These are phyloP conservation scores for Cremastinae sp. DNA, from an alignment of 2,888 invertebrate species.

Conservation along the genomic window DNA sequence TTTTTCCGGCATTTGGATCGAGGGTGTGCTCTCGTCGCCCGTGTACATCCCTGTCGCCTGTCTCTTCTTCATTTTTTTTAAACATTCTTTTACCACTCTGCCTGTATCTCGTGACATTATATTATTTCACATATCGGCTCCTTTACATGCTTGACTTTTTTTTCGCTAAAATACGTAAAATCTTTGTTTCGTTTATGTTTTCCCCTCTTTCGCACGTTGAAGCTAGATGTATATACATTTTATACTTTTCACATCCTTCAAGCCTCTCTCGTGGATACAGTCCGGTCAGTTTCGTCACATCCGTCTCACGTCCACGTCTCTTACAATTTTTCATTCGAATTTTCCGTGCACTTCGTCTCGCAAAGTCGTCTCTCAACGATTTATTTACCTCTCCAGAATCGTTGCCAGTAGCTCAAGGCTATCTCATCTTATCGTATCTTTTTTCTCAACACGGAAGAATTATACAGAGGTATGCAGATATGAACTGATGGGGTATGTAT, in stretches of 20 bases:
- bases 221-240: conserved; percentile 27
- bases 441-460: conserved; percentile 56
- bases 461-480: conserved; percentile 71
- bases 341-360: conserved; percentile 3
- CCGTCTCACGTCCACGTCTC: conserved; percentile 18
- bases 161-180: conserved; percentile 22
- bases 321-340: conserved; percentile 8
- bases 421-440: conserved; percentile 2
- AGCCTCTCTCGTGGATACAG: conserved; percentile 21
- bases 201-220: conserved; percentile 31
- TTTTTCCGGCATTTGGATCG: conserved; percentile 47
- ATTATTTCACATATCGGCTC: conserved; percentile 13
- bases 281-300: conserved; percentile 19
- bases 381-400: conserved; percentile 22
- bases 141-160: conserved; percentile 42
- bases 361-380: conserved; percentile 33
- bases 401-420: conserved; percentile 40
- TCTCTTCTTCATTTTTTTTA: conserved; percentile 62
- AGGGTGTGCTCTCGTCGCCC: conserved; percentile 62
- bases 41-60: conserved; percentile 69
- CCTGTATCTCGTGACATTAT: conserved; percentile 10
- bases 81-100: conserved; percentile 60
- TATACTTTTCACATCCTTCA: conserved; percentile 28
- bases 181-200: conserved; percentile 15
- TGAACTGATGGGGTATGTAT: conserved; percentile 70